A percentile compares a stretch with the other conserved stretches of the same genome.
Evolutionary conservation across 2,888 invertebrate genomes (phyloP).

Genomic region (Protula sp.): DNA sequence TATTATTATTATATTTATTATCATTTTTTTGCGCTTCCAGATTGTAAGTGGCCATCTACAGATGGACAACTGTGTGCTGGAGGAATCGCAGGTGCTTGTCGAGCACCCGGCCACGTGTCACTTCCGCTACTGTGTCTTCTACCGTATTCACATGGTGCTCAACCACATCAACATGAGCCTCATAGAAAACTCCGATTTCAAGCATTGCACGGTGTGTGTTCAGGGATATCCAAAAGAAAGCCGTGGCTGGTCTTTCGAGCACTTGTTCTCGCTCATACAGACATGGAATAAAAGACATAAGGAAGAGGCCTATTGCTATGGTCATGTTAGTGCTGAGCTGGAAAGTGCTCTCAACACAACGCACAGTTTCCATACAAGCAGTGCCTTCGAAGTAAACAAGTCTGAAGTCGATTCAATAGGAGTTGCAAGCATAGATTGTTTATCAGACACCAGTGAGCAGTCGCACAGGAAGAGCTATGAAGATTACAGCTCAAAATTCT

Average conservation of each 20-base stretch:
- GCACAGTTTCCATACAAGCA: too few relatives aligned
- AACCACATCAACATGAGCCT: constrained; percentile 34
- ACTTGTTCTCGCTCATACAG: too few relatives aligned
- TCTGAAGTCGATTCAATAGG: not conserved
- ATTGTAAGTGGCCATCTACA: constrained; percentile 43
- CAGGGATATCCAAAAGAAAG: constrained; percentile 29
- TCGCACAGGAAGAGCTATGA: not conserved
- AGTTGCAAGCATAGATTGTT: not conserved
- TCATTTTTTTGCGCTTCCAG: too few relatives aligned
- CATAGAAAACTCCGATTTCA: constrained; percentile 44
- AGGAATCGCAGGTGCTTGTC: constrained; percentile 43
- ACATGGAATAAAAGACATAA: too few relatives aligned
- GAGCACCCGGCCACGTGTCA: constrained; percentile 36
- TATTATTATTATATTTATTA: too few relatives aligned
- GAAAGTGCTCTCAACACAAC: too few relatives aligned
- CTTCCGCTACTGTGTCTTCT: constrained; percentile 39
- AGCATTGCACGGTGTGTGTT: constrained; percentile 29
- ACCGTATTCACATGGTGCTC: constrained; percentile 37
- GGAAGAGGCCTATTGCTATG: too few relatives aligned
- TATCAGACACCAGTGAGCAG: not conserved
- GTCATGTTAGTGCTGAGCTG: too few relatives aligned
- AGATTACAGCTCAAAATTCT: not conserved
- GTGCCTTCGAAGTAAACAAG: constrained; percentile 5
- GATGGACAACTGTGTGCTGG: constrained; percentile 44
- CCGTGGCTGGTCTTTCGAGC: constrained; percentile 39